phyloP scores from a whole-genome alignment of 2,113 vertebrate species.

The Trematomus loennbergii region DNA sequence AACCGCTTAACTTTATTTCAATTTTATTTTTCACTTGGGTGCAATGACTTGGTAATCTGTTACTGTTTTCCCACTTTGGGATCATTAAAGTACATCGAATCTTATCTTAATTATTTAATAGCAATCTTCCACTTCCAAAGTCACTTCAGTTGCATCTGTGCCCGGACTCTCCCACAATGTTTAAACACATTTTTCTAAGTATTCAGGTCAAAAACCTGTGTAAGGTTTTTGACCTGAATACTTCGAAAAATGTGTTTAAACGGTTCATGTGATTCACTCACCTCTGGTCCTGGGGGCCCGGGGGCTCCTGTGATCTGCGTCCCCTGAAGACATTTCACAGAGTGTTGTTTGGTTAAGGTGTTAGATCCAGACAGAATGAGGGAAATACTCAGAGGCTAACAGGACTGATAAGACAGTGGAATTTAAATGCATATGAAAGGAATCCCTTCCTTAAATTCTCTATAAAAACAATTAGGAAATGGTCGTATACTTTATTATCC shows the following conservation, averaged over 20 bases:
- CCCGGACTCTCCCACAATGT: background rate
- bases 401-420: no score
- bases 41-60: no score
- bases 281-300: slow-evolving; percentile 89
- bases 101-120: background rate
- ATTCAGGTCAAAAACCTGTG: no score
- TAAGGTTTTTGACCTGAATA: background rate
- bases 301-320: slow-evolving; percentile 91
- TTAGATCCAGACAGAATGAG: background rate
- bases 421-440: background rate
- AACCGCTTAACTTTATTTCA: no score
- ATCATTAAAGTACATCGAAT: no score
- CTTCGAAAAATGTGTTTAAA: slow-evolving; percentile 9
- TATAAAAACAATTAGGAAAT: background rate
- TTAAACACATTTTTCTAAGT: no score
- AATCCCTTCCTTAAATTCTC: no score
- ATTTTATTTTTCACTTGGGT: no score
- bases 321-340: slow-evolving; percentile 81
- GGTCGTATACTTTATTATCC: no score
- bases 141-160: background rate
- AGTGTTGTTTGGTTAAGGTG: background rate
- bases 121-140: background rate
- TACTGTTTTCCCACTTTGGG: no score
- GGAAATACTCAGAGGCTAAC: background rate
- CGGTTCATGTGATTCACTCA: slow-evolving; percentile 72